A percentile compares a stretch with the other conserved stretches of the same genome.
phyloP scores from a whole-genome alignment of 2,797 vertebrate genomes.

The Dendrocincla tyrannina region DNA sequence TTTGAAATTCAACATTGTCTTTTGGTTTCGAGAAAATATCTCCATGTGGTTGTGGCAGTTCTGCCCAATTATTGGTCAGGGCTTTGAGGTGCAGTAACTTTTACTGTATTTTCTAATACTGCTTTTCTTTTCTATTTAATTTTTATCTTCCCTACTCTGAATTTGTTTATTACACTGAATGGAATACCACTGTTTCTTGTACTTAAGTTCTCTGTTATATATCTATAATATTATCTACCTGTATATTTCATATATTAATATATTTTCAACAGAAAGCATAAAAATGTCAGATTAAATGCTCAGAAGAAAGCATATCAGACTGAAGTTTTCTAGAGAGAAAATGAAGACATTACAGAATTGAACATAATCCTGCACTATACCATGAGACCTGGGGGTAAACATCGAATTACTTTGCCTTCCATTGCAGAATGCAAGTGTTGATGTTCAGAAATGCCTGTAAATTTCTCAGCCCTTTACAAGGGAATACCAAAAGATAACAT shows the following conservation, averaged over 20 bases:
- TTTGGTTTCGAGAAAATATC: not conserved
- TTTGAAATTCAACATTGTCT: not conserved
- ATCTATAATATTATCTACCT: not conserved
- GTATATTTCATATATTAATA: not conserved
- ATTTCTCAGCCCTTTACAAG: not conserved
- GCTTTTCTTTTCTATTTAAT: not conserved
- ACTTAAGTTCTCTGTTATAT: not conserved
- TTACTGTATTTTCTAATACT: not conserved
- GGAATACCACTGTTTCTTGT: not conserved
- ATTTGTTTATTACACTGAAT: not conserved
- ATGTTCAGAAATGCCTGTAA: conserved; percentile 19
- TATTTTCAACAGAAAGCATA: not conserved
- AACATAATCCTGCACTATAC: not conserved
- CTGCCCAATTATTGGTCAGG: not conserved
- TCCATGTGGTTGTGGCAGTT: not conserved
- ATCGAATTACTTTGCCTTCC: not conserved
- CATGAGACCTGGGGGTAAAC: not conserved
- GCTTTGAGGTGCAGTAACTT: not conserved
- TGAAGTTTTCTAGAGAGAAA: not conserved
- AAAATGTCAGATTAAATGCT: not conserved
- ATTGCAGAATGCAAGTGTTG: not conserved
- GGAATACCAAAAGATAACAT: not conserved
- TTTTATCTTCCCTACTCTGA: not conserved
- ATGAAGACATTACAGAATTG: not conserved
- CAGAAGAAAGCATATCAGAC: not conserved